phyloP scores from a whole-genome alignment of 1,140 invertebrate genomes.

The Lepidurus couesii region DNA sequence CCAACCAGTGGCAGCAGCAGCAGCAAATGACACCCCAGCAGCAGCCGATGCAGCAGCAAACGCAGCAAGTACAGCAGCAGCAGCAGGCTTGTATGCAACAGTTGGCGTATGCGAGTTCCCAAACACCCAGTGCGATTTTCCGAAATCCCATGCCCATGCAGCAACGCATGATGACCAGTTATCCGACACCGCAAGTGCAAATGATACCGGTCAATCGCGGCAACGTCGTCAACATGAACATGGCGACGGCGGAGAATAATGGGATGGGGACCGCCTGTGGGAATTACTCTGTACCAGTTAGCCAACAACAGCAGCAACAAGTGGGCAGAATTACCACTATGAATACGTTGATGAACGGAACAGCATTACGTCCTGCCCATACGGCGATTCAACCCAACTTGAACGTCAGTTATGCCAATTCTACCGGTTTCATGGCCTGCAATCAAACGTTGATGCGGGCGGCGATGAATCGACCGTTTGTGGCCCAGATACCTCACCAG shows the following conservation, averaged over 20 bases:
- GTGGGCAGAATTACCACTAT: constrained; percentile 24
- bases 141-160: constrained; percentile 3
- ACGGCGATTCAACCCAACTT: background rate
- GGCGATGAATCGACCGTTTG: background rate
- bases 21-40: constrained; percentile 18
- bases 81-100: constrained; percentile 27
- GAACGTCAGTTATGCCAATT: background rate
- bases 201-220: constrained; percentile 4
- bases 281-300: constrained; percentile 21
- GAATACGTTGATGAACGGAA: background rate
- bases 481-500: background rate
- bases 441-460: background rate
- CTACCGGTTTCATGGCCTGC: background rate
- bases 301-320: constrained; percentile 27
- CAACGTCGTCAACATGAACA: background rate
- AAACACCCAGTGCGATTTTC: constrained; percentile 37
- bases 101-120: constrained; percentile 16
- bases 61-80: constrained; percentile 11
- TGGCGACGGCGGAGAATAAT: background rate
- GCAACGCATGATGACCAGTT: constrained; percentile 20
- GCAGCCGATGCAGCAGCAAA: background rate
- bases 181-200: constrained; percentile 11
- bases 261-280: background rate
- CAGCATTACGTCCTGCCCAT: background rate
- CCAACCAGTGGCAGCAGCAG: constrained; percentile 31